A percentile compares a stretch with the other conserved stretches of the same genome.
Conservation (phyloP, 2,113 vertebrate species). For the Melanerpes formicivorus region DNA sequence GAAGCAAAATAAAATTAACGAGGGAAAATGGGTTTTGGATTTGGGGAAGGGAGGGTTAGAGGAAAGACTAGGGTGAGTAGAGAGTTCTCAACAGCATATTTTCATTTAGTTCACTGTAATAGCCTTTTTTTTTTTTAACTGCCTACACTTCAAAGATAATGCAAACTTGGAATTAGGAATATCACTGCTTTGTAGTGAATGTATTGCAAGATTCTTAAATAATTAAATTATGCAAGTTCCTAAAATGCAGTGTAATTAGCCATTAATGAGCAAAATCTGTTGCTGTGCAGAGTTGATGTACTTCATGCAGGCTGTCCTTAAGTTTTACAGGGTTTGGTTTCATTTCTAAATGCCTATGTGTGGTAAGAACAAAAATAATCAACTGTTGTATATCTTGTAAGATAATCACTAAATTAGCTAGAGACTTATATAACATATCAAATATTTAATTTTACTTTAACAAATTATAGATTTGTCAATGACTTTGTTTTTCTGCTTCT, state of each 20-base stretch:
- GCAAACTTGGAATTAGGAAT: conserved; percentile 65
- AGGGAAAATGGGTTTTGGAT: conserved; percentile 4
- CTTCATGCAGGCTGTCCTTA: conserved; percentile 9
- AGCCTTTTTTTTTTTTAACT: not conserved
- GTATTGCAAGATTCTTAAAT: conserved; percentile 71
- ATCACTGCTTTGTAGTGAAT: conserved; percentile 70
- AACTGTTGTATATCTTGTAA: conserved; percentile 27
- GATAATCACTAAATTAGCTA: conserved; percentile 24
- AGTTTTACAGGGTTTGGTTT: conserved; percentile 32
- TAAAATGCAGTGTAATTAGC: conserved; percentile 75
- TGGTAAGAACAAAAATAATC: conserved; percentile 13
- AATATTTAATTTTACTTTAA: conserved; percentile 31
- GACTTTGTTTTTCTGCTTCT: conserved; percentile 14
- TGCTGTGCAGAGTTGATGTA: conserved; percentile 46
- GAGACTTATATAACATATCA: not conserved
- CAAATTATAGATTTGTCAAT: conserved; percentile 29
- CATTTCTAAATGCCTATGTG: conserved; percentile 10
- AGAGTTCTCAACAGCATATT: conserved; percentile 40
- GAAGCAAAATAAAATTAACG: conserved; percentile 53
- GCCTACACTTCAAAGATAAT: conserved; percentile 75
- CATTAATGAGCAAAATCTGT: conserved; percentile 73
- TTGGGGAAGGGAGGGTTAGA: conserved; percentile 9
- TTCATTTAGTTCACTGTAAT: conserved; percentile 64
- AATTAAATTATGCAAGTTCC: conserved; percentile 75
- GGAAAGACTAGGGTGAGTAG: conserved; percentile 6